Percentiles rank a stretch among this genome's conserved stretches.
phyloP scores from a whole-genome alignment of 2,888 invertebrate species.

The Frankliniella intonsa region DNA sequence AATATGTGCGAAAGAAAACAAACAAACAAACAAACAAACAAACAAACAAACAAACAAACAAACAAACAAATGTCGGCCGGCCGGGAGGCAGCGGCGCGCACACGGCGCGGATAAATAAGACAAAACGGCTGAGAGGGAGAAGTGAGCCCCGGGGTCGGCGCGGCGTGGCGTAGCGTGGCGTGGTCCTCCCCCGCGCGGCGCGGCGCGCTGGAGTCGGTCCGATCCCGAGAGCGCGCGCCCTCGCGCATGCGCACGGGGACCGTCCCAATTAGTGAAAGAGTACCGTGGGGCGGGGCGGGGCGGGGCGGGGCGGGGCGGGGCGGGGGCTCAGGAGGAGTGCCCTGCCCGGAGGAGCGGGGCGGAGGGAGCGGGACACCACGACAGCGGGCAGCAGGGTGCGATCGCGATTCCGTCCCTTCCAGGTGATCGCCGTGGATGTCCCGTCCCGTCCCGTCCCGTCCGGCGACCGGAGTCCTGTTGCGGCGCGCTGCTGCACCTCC shows the following conservation, averaged over 20 bases:
- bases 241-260: neutral
- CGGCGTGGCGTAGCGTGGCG: neutral
- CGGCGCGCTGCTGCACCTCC: no score
- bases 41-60: neutral
- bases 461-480: no score
- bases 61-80: neutral
- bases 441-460: no score
- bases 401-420: no score
- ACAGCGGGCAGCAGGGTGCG: no score
- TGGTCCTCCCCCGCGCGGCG: neutral
- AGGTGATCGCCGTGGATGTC: no score
- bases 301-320: no score
- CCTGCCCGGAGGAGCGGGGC: no score
- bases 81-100: neutral
- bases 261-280: neutral
- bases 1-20: constrained; percentile 3
- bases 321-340: no score
- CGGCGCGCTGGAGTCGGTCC: neutral
- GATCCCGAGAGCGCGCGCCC: neutral
- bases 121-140: neutral
- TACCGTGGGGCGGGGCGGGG: no score
- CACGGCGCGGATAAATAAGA: neutral
- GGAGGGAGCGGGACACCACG: no score
- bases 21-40: no score
- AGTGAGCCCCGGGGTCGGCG: neutral